Base-by-base conservation (phyloP, 2,888 invertebrate species). In the Drosophila parthenogenetica region DNA sequence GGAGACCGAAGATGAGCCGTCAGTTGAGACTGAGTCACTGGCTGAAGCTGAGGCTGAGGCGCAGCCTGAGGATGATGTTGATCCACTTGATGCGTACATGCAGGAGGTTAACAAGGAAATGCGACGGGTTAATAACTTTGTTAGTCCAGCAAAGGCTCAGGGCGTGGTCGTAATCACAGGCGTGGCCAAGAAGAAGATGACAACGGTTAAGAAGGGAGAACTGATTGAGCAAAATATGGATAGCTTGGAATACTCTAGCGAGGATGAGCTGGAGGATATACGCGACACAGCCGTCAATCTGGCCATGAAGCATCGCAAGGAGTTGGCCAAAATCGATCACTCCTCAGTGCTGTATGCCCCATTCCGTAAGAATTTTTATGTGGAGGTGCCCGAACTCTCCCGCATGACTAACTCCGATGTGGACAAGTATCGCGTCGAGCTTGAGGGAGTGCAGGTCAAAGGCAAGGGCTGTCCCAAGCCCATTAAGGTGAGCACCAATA, bases 201-300 rank as follows among this genome's bases (percentile, higher is more conserved):
- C 94, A 35, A 95, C 95, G 80, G 70, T 78, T 10, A 95, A 96
- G 81, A 98, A 99, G 93, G 99, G 99, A 58, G 99, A 99, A 93
- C 93, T 99, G n/a, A 98, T 99, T 89, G 99, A 99, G 92, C 99
- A 98, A 91, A 99, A 99, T 93, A 98, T 98, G 92, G 99, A 99
- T 91, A 98, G 98, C 0, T 93, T 99, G 70, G 99, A 98, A 93
- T 99, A 99, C 93, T 98, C 98, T 0, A 98, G 98, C 13, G 99
- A 99, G 92, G 99, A 99, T 91, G 98, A 99, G 89, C 95, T 97
- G 4, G 98, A 98, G 91, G 98, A 98, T 90, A 94, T 98, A 57
- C 97, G 98, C 80, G 96, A 98, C 72, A 96, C 97, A 19, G 97
- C 97, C 0, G 97, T 96, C 0, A 97, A 95, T 86, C 94, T 96